A percentile compares a stretch with the other conserved stretches of the same genome.
These are phyloP conservation scores for Indri indri DNA, from an alignment of 2,113 vertebrate genomes.

Conservation along the genomic window DNA sequence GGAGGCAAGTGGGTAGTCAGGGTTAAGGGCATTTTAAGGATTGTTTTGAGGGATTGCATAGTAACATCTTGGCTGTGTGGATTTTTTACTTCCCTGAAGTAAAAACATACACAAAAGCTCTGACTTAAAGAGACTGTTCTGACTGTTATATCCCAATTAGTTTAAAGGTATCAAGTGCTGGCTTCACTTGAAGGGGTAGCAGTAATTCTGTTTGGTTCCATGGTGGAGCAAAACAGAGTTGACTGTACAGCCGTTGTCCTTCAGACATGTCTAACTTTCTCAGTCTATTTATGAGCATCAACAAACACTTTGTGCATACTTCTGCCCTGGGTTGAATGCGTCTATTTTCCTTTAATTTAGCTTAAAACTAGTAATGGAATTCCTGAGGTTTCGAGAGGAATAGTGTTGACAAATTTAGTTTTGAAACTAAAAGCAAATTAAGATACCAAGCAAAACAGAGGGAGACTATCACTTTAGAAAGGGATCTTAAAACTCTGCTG, in stretches of 20 bases:
- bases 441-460: slow-evolving; percentile 82
- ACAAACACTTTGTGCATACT: slow-evolving; percentile 83
- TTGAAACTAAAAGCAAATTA: slow-evolving; percentile 84
- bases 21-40: slow-evolving; percentile 35
- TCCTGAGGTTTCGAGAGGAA: slow-evolving; percentile 87
- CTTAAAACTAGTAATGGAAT: slow-evolving; percentile 87
- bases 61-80: slow-evolving; percentile 23
- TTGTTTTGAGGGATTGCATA: neutral
- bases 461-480: slow-evolving; percentile 79
- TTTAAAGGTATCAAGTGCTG: slow-evolving; percentile 8
- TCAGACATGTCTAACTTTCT: slow-evolving; percentile 80
- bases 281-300: slow-evolving; percentile 85
- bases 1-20: neutral
- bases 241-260: slow-evolving; percentile 73
- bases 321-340: slow-evolving; percentile 80
- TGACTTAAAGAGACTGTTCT: slow-evolving; percentile 49
- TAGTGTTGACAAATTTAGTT: slow-evolving; percentile 82
- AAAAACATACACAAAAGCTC: slow-evolving; percentile 22
- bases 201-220: slow-evolving; percentile 62
- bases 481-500: slow-evolving; percentile 74
- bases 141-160: neutral
- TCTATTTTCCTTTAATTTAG: slow-evolving; percentile 86
- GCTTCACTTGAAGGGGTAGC: slow-evolving; percentile 54
- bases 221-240: slow-evolving; percentile 69
- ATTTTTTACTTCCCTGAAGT: slow-evolving; percentile 45